phyloP scores from a whole-genome alignment of 2,888 invertebrate genomes.

The Idaea aversata region DNA sequence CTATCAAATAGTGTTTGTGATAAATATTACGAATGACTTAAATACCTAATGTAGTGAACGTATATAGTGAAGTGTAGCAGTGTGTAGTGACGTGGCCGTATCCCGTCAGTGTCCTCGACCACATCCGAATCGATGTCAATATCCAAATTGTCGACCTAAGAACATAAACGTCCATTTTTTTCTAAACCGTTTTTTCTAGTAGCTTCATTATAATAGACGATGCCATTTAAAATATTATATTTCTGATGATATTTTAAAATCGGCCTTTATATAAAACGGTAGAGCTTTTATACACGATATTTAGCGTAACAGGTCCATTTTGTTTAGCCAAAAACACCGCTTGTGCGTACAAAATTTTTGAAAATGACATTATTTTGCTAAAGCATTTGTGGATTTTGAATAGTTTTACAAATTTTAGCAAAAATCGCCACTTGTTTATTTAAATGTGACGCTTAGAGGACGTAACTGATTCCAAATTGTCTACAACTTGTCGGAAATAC shows the following conservation, averaged over 20 bases:
- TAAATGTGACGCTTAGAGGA: slow-evolving; percentile 63
- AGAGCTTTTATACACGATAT: slow-evolving; percentile 78
- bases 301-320: slow-evolving; percentile 79
- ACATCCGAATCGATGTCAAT: slow-evolving; percentile 68
- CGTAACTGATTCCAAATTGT: slow-evolving; percentile 48
- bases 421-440: slow-evolving; percentile 49
- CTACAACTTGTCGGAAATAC: slow-evolving; percentile 43
- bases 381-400: slow-evolving; percentile 59
- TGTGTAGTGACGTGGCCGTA: slow-evolving; percentile 41
- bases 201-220: slow-evolving; percentile 60
- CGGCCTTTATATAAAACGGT: slow-evolving; percentile 73
- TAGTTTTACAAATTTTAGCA: slow-evolving; percentile 56
- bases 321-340: slow-evolving; percentile 76
- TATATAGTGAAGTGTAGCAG: slow-evolving; percentile 34
- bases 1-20: slow-evolving; percentile 74
- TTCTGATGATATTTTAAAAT: slow-evolving; percentile 74
- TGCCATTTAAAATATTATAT: slow-evolving; percentile 73
- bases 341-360: slow-evolving; percentile 52
- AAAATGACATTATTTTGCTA: slow-evolving; percentile 75
- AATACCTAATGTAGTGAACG: slow-evolving; percentile 34
- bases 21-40: slow-evolving; percentile 61
- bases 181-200: slow-evolving; percentile 73
- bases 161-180: slow-evolving; percentile 80
- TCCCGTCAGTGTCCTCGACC: slow-evolving; percentile 52
- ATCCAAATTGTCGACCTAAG: slow-evolving; percentile 76